Evolutionary conservation across 2,797 vertebrate genomes (phyloP).

Genomic region (Bovichtus diacanthus): DNA sequence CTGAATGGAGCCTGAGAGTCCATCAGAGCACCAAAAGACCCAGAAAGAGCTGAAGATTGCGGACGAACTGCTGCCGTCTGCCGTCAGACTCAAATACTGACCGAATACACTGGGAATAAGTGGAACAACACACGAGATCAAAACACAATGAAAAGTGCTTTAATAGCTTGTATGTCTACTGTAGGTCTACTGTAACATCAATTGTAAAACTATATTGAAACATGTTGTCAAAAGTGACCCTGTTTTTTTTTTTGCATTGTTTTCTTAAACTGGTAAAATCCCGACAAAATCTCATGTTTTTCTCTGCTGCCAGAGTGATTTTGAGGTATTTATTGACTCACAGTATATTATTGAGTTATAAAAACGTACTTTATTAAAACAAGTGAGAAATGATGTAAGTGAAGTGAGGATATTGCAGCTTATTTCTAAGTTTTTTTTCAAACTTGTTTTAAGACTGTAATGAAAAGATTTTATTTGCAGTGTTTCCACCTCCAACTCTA

Average conservation of each 20-base stretch:
- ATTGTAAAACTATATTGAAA: not conserved
- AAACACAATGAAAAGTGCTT: not conserved
- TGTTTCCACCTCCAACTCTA: not conserved
- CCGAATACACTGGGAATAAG: not conserved
- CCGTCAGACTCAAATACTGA: not conserved
- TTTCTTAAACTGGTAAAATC: not conserved
- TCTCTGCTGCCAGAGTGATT: not conserved
- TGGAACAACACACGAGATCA: not conserved
- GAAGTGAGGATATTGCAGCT: not conserved
- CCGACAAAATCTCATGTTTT: not conserved
- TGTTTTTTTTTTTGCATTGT: not conserved
- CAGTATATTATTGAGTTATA: not conserved
- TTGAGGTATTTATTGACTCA: not conserved
- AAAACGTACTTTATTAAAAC: not conserved
- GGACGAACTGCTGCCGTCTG: conserved; percentile 26
- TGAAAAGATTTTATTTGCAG: not conserved
- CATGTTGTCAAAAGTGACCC: not conserved
- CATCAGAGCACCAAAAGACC: conserved; percentile 20
- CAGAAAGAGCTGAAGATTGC: conserved; percentile 29
- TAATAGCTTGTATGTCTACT: not conserved
- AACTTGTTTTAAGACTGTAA: not conserved
- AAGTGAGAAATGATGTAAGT: not conserved
- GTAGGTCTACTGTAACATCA: no score
- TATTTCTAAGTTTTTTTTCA: no score
- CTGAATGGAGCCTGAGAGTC: conserved; percentile 38